A percentile compares a stretch with the other conserved stretches of the same genome.
phyloP scores from a whole-genome alignment of 2,888 invertebrate genomes.

The Muschampia plurimacula region DNA sequence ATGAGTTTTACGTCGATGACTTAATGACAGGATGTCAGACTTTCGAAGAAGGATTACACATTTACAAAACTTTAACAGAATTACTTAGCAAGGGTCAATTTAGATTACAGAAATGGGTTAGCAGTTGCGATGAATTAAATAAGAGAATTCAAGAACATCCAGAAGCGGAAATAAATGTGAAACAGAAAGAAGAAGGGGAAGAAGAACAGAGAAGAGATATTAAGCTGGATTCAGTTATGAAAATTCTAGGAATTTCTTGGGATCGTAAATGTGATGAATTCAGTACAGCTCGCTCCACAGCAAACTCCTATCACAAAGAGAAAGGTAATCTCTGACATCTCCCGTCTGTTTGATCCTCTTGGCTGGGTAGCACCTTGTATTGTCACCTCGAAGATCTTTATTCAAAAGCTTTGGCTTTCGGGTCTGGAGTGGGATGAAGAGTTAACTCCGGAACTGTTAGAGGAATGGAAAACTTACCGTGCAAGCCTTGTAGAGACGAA shows the following conservation, averaged over 20 bases:
- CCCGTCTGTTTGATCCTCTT: slow-evolving; percentile 3
- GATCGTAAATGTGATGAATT: not conserved
- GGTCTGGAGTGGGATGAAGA: slow-evolving; percentile 4
- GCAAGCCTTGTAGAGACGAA: not conserved
- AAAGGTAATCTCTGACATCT: not conserved
- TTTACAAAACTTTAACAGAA: not conserved
- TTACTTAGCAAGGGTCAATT: slow-evolving; percentile 3
- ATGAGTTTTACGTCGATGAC: slow-evolving; percentile 9
- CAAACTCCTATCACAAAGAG: not conserved
- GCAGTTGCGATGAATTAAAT: not conserved
- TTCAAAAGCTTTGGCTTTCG: not conserved
- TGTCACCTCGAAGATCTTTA: not conserved
- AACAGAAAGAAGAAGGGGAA: not conserved
- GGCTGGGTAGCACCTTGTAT: slow-evolving; percentile 1
- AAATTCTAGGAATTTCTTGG: not conserved
- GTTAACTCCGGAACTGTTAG: not conserved
- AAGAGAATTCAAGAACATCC: not conserved
- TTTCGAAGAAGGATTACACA: not conserved
- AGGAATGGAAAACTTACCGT: slow-evolving; percentile 4
- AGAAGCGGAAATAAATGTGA: not conserved
- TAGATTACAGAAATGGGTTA: slow-evolving; percentile 4
- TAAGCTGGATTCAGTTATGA: not conserved
- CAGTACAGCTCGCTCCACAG: not conserved
- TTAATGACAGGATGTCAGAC: slow-evolving; percentile 7
- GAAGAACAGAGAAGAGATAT: not conserved